Evolutionary conservation across 1,140 invertebrate species (phyloP).

Genomic region (Trissolcus basalis): DNA sequence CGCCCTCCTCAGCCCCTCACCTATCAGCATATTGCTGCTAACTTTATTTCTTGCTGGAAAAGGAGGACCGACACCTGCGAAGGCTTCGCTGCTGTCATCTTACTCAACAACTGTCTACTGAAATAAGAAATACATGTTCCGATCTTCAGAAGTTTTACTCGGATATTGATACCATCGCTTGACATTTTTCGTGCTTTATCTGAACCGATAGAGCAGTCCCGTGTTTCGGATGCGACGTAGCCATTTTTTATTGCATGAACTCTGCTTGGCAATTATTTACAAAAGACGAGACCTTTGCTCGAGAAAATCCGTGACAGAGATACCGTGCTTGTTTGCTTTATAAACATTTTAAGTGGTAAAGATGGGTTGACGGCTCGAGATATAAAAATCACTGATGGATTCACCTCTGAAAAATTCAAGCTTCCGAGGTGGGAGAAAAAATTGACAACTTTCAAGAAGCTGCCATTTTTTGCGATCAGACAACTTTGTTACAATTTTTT

Average conservation of each 20-base stretch:
- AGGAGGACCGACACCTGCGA: constrained; percentile 49
- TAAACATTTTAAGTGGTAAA: too few species aligned
- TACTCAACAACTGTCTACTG: constrained; percentile 60
- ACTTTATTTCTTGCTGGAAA: constrained; percentile 62
- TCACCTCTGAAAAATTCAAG: too few species aligned
- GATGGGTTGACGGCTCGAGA: too few species aligned
- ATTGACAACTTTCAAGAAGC: too few species aligned
- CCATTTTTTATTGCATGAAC: constrained; percentile 43
- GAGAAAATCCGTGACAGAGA: neutral
- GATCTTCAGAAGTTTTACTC: constrained; percentile 64
- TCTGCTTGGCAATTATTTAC: constrained; percentile 37
- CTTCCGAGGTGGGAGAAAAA: too few species aligned
- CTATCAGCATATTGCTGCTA: constrained; percentile 63
- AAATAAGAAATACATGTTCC: constrained; percentile 68
- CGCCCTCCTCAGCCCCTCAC: constrained; percentile 26
- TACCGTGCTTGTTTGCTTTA: too few species aligned
- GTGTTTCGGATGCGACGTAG: constrained; percentile 24
- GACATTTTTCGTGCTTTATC: constrained; percentile 38
- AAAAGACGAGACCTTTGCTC: constrained; percentile 14
- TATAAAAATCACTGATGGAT: too few species aligned
- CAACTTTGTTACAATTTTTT: too few species aligned
- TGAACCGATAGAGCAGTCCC: constrained; percentile 33
- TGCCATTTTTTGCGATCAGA: too few species aligned
- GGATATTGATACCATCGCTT: constrained; percentile 49
- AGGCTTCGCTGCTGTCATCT: constrained; percentile 45